These are phyloP conservation scores for Meteorus cinctellus DNA, from an alignment of 2,888 invertebrate genomes.

Conservation along the genomic window DNA sequence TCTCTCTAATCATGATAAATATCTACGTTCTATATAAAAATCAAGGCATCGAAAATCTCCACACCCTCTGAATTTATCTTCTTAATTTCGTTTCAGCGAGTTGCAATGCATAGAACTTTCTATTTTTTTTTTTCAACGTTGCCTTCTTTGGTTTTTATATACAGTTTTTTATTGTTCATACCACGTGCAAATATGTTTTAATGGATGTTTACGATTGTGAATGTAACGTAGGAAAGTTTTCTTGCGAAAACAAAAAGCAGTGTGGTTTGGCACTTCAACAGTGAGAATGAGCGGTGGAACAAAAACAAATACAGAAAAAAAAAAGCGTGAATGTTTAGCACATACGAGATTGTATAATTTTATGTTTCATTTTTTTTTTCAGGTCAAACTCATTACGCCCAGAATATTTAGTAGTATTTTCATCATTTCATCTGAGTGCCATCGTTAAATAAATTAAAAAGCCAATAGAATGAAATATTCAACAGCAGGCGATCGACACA, in stretches of 20 bases:
- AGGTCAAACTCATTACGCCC: neutral
- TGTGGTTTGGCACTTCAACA: conserved; percentile 3
- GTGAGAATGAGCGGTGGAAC: neutral
- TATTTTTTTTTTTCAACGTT: conserved; percentile 22
- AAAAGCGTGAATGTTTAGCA: neutral
- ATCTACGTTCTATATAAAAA: conserved; percentile 8
- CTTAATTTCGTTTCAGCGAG: conserved; percentile 28
- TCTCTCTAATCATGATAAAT: conserved; percentile 31
- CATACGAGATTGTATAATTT: conserved; percentile 31
- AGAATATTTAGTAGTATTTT: neutral
- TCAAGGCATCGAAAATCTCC: conserved; percentile 10
- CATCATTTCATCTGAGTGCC: neutral
- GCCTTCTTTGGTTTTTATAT: conserved; percentile 57
- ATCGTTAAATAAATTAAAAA: conserved; percentile 22
- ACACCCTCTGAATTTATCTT: neutral
- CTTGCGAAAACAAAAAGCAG: neutral
- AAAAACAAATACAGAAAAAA: neutral
- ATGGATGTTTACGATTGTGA: neutral
- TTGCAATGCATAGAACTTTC: conserved; percentile 34
- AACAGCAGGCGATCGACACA: neutral
- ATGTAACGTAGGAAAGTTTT: neutral
- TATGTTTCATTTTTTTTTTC: neutral
- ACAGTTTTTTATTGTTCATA: conserved; percentile 37
- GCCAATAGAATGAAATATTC: neutral
- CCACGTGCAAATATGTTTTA: conserved; percentile 52